Conservation (phyloP, 2,113 vertebrate genomes). For the Hassar affinis region DNA sequence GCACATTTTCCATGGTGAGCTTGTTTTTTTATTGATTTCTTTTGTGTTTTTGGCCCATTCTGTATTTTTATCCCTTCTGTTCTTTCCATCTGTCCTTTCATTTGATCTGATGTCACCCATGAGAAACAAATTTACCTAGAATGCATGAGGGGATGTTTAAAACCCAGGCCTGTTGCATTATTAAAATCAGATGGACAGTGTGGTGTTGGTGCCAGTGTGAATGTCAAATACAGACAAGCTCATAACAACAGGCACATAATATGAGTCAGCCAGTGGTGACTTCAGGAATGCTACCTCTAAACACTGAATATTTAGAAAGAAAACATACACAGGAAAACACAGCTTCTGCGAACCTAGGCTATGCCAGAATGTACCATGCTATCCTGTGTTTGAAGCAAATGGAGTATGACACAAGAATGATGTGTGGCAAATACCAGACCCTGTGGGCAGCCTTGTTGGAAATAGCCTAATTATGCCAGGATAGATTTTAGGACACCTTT, state of each 20-base stretch:
- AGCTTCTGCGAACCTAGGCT: conserved; percentile 4
- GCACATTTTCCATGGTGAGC: conserved; percentile 31
- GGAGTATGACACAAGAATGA: not conserved
- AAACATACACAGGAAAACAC: conserved; percentile 36
- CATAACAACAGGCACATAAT: conserved; percentile 17
- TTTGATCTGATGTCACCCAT: conserved; percentile 5
- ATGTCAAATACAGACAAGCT: conserved; percentile 27
- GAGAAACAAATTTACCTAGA: conserved; percentile 23
- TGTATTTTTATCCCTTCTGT: conserved; percentile 11
- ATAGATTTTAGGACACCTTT: not conserved
- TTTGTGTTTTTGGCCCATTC: not conserved
- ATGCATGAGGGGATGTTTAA: conserved; percentile 2
- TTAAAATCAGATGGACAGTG: conserved; percentile 43
- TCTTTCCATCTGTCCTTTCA: not conserved
- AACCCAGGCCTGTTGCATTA: conserved; percentile 17
- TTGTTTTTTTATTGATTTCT: conserved; percentile 6
- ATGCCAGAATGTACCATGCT: conserved; percentile 1
- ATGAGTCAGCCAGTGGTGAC: not conserved
- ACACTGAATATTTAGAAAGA: conserved; percentile 32
- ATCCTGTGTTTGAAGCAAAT: not conserved
- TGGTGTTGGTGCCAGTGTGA: not conserved
- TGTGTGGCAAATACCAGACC: conserved; percentile 7
- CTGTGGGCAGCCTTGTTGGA: conserved; percentile 19
- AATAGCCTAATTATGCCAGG: not conserved
- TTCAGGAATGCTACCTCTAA: conserved; percentile 24